phyloP scores from a whole-genome alignment of 2,888 invertebrate genomes.

The Plebejus melissa region DNA sequence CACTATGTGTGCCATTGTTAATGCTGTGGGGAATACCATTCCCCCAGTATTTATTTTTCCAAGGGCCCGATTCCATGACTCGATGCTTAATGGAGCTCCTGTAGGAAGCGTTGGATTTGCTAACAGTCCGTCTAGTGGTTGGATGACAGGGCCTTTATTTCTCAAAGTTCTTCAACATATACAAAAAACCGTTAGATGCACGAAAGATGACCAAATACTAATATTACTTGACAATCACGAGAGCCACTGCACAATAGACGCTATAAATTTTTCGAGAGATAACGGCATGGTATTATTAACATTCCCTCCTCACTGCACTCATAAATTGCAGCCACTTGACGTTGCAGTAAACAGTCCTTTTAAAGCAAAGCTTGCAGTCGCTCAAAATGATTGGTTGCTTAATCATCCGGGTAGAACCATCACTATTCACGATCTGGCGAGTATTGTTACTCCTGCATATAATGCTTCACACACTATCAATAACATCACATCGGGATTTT shows the following conservation, averaged over 20 bases:
- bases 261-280: neutral
- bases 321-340: constrained; percentile 35
- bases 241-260: neutral
- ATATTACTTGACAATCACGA: constrained; percentile 19
- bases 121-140: constrained; percentile 39
- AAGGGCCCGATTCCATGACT: constrained; percentile 37
- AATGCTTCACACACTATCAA: constrained; percentile 30
- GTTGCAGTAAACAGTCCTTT: constrained; percentile 35
- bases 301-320: constrained; percentile 36
- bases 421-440: constrained; percentile 33
- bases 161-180: constrained; percentile 37
- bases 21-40: constrained; percentile 33
- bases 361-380: constrained; percentile 30
- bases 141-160: constrained; percentile 44
- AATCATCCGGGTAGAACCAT: constrained; percentile 36
- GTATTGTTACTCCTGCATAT: constrained; percentile 35
- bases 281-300: constrained; percentile 21
- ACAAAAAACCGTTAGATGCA: constrained; percentile 2
- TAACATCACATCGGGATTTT: constrained; percentile 29
- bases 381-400: constrained; percentile 34
- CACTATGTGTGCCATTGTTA: constrained; percentile 40
- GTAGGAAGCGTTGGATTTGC: constrained; percentile 40
- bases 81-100: constrained; percentile 37
- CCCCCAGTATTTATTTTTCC: constrained; percentile 41
- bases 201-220: constrained; percentile 20